Evolutionary conservation across 2,797 vertebrate species (phyloP), one percentile per base, ranked within the genome.

Genomic region (Margarornis squamiger): DNA sequence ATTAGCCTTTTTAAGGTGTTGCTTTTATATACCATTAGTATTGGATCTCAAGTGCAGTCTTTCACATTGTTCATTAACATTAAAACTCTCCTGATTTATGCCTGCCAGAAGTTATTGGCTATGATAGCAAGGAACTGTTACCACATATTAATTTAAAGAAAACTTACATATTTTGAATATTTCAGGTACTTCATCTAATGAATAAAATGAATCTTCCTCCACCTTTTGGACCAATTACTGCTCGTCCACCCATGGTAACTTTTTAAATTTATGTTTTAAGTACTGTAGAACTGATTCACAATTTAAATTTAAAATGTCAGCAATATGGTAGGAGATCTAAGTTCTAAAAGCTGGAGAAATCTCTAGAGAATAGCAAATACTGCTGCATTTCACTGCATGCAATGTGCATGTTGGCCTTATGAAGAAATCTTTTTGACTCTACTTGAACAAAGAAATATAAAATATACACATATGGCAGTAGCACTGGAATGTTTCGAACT

Each of bases 161-260:
- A 38, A 70, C 16, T 52, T 93, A 5, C 14, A 49, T 63, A 18
- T 23, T 39, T 87, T 78, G 24, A 46, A 94, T 91, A 89, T 90
- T 97, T 82, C 97, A 99, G 99, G 99, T 99, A 65, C 98, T 99
- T 92, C 99, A 99, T 97, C 98, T 99, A 92, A 99, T 99, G 99
- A 99, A 99, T 98, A 99, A 99, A 98, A 99, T 99, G 99, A 99
- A 99, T 97, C 97, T 99, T 79, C 99, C 99, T 1, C 98, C 98
- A 96, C 99, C 99, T 30, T 99, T 99, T 96, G 99, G 99, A 91
- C 99, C 98, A 20, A 85, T 99, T 95, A 99, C 99, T 34, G 96
- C 98, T 59, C 98, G 98, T 46, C 99, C 99, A 81, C 99, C 99
- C 12, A 91, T 99, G 98, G 99, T 99, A 97, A 98, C 11, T 46